Base-by-base conservation (phyloP, 2,888 invertebrate species). In the Calameuta filiformis region DNA sequence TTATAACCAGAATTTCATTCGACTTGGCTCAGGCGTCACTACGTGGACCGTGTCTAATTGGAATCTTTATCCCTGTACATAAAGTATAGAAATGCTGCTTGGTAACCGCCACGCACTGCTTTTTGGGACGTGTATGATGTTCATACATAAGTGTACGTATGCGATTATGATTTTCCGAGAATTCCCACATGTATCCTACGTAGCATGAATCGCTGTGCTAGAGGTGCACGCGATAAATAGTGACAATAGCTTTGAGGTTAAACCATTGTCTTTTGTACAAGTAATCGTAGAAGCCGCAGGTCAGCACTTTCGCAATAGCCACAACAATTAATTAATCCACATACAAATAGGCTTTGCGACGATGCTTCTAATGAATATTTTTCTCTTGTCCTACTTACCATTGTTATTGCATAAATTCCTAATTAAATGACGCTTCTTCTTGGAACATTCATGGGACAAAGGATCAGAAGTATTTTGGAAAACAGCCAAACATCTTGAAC, bases 41-140 rank as follows among this genome's bases (percentile, higher is more conserved):
- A 79, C 81, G 80, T 78, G 77, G 78, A 84, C 80, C 84, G 84
- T 84, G 79, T 85, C 84, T 84, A 84, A 84, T 80, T 79, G 83
- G 83, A 80, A 75, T 34, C 73, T 71, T 33, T 71, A 71, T 71
- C 71, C 31, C 4, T 23, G 56, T 56, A 56, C 23, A 56, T 56
- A 56, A 56, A 56, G 23, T 56, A 56, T 56, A 56, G 56, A 23
- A 23, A 56, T 23, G 23, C 23, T 23, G 56, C 56, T 23, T 56
- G 23, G 56, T 56, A 56, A 56, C 56, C 56, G 56, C 23, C 56
- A 23, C 56, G 56, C 56, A 56, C 56, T 56, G 23, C 23, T 23
- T 56, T 56, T 56, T 56, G 23, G 56, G 56, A 56, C 9, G 23
- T 9, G 56, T 9, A 56, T 23, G 56, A 56, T 56, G 9, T 56